Conservation (phyloP, 2,888 invertebrate species). For the Pseudococcus longispinus region DNA sequence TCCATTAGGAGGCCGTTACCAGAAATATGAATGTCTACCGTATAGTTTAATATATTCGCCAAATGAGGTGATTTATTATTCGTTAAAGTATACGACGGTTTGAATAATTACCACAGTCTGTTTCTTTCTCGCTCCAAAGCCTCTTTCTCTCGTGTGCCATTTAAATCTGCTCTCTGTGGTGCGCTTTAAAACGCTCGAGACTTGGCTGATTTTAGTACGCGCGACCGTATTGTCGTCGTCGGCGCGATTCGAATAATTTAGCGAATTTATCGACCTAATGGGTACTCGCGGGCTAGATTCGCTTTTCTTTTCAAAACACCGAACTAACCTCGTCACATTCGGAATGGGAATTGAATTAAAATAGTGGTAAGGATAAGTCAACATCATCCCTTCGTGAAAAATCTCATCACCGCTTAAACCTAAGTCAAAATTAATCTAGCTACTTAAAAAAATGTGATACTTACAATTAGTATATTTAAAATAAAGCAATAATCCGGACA, state of each 20-base stretch:
- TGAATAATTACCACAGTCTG: not conserved
- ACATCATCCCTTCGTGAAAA: too few species aligned
- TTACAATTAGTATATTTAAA: constrained; percentile 49
- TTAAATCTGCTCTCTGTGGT: not conserved
- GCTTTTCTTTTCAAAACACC: too few species aligned
- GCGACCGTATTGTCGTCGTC: not conserved
- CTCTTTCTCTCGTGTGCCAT: not conserved
- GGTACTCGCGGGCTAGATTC: not conserved
- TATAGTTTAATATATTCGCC: constrained; percentile 32
- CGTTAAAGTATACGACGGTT: constrained; percentile 28
- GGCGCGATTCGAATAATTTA: not conserved
- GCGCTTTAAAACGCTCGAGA: not conserved
- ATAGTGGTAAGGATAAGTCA: too few species aligned
- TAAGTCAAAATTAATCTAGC: too few species aligned
- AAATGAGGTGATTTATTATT: constrained; percentile 34
- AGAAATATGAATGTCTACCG: constrained; percentile 30
- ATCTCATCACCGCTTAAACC: too few species aligned
- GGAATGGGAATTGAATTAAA: too few species aligned
- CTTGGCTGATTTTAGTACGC: not conserved
- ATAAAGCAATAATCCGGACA: constrained; percentile 51
- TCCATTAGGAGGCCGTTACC: constrained; percentile 23
- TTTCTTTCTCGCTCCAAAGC: not conserved
- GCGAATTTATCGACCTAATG: not conserved
- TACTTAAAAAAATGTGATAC: not conserved
- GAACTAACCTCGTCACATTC: too few species aligned